Evolutionary conservation across 1,140 invertebrate species (phyloP), one percentile per base, ranked within the genome.

Genomic region (Antheraea pernyi): DNA sequence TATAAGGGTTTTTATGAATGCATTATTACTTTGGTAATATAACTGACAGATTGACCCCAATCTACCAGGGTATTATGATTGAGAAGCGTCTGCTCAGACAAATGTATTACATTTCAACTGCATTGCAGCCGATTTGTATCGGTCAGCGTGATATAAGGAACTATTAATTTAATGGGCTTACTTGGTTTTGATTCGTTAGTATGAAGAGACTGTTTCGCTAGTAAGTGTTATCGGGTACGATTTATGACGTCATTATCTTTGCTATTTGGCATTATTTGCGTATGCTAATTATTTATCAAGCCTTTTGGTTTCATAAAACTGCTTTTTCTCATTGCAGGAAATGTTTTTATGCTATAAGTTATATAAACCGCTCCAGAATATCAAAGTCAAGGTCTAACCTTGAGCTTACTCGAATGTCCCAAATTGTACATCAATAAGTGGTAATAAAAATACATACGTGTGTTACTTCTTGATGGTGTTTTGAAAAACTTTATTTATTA

Each of bases 81-180:
- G 75, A 85, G 77, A 69, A 67, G 70, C 71, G 67, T 67, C 69
- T 64, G 62, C 53, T 37, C 16, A 78, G 80, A 84, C 76, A 82
- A 82, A 84, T 81, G 67, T 69, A 30, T 30, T 59, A 70, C 65
- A 76, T 83, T 80, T 61, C 72, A 75, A 63, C 64, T 48, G 42
- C 42, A 65, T 19, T 64, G 39, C n/a, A 13, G 19, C 59, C 37
- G 75, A 83, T 88, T 82, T 80, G 76, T 88, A 79, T 75, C 71
- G 82, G 76, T 80, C 79, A 82, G 60, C 65, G 59, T 76, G 79
- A 83, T 75, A 59, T 71, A 84, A 61, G 59, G 73, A 11, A 11
- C 62, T 59, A 81, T 81, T 78, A 76, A 58, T 73, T 19, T 78
- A 76, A 79, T 74, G 46, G 46, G 46, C 16, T 53, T 53, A 53